Conservation (phyloP, 2,888 invertebrate species). For the Tryphoninae sp. region DNA sequence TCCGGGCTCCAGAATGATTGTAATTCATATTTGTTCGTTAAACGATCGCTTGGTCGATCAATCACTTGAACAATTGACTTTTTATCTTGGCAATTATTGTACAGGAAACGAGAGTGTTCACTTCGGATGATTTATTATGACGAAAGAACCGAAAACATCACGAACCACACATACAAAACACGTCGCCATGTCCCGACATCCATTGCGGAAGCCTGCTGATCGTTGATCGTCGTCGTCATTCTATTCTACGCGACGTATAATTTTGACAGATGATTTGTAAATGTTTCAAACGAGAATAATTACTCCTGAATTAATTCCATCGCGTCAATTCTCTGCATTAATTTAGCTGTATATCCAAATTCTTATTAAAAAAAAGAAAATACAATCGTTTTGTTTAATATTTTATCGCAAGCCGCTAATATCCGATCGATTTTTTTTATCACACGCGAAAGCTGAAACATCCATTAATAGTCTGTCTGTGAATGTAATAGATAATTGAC, state of each 20-base stretch:
- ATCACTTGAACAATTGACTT: not conserved
- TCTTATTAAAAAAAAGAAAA: not conserved
- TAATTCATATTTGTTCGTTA: conserved; percentile 75
- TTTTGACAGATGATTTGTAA: conserved; percentile 54
- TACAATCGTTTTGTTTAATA: not conserved
- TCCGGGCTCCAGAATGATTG: conserved; percentile 76
- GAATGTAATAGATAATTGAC: not conserved
- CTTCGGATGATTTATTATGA: conserved; percentile 37
- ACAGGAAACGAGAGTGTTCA: not conserved
- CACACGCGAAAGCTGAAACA: too few species aligned
- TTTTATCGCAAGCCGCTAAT: not conserved
- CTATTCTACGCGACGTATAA: conserved; percentile 36
- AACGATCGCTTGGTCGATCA: conserved; percentile 35
- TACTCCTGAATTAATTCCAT: too few species aligned
- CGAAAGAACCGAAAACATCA: conserved; percentile 68
- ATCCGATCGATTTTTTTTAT: not conserved
- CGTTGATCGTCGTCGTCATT: conserved; percentile 33
- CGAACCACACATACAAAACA: conserved; percentile 60
- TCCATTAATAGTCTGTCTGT: not conserved
- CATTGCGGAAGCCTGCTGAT: conserved; percentile 59
- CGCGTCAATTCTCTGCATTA: too few species aligned
- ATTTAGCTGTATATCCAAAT: not conserved
- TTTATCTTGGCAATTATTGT: not conserved
- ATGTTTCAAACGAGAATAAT: too few species aligned
- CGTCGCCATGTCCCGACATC: conserved; percentile 72